A percentile compares a stretch with the other conserved stretches of the same genome.
Evolutionary conservation across 2,888 invertebrate species (phyloP).

Genomic region (Hydropsyche betteni): DNA sequence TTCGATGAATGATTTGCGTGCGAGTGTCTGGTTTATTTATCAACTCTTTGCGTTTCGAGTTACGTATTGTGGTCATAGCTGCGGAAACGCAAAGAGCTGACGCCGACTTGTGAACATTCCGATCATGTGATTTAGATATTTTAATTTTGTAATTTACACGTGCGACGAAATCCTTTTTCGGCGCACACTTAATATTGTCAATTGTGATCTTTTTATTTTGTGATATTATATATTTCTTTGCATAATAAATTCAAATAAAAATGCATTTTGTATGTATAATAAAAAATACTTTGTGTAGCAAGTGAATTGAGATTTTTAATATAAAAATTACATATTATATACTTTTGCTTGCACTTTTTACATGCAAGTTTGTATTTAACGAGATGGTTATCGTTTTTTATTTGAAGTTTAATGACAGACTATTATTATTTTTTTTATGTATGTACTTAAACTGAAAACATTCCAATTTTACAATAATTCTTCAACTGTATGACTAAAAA

Average conservation of each 20-base stretch:
- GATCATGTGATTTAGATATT: not conserved
- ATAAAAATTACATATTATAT: not conserved
- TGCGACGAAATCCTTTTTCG: not conserved
- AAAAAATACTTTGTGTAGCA: not conserved
- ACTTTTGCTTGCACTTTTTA: too few species aligned
- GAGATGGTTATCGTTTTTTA: too few species aligned
- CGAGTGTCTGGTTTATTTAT: not conserved
- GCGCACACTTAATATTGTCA: not conserved
- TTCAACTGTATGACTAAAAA: too few species aligned
- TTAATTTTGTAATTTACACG: not conserved
- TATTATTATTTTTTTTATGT: too few species aligned
- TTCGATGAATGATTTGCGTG: not conserved
- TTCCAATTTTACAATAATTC: too few species aligned
- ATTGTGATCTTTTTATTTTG: conserved; percentile 30
- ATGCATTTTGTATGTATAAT: conserved; percentile 9
- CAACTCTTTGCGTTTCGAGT: too few species aligned
- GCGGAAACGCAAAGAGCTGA: not conserved
- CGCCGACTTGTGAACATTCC: not conserved
- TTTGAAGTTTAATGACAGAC: too few species aligned
- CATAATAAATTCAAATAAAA: not conserved
- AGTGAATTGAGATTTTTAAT: conserved; percentile 18
- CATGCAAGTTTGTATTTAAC: too few species aligned
- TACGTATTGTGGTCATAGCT: not conserved
- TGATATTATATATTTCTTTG: conserved; percentile 3
- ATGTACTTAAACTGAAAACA: too few species aligned